phyloP scores from a whole-genome alignment of 2,797 vertebrate species.

The Sebastes variabilis region DNA sequence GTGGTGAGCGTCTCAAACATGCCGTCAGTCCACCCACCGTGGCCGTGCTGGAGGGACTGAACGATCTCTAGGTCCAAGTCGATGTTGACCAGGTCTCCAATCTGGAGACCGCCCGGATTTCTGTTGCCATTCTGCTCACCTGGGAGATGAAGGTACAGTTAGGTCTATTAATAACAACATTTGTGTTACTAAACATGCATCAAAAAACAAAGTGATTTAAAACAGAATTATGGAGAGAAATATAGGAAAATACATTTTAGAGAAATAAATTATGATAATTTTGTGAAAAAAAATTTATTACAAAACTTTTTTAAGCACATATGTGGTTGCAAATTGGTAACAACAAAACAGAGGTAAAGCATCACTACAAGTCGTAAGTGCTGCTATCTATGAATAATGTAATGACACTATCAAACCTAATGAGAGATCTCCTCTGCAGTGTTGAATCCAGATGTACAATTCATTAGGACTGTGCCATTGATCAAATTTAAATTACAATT shows the following conservation, averaged over 20 bases:
- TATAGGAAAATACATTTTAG: neutral
- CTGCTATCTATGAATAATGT: slow-evolving; percentile 1
- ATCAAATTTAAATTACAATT: no score
- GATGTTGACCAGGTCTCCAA: slow-evolving; percentile 98
- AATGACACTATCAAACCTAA: neutral
- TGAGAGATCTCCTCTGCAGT: slow-evolving; percentile 28
- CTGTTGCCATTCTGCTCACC: slow-evolving; percentile 99
- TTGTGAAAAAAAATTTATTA: neutral
- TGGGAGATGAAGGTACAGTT: slow-evolving; percentile 50
- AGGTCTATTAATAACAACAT: neutral
- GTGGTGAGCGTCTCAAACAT: slow-evolving; percentile 99
- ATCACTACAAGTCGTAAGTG: neutral
- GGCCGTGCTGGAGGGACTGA: slow-evolving; percentile 97
- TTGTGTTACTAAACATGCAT: neutral
- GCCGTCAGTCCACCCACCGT: slow-evolving; percentile 98
- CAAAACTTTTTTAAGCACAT: neutral
- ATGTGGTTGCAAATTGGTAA: neutral
- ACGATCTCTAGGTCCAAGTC: slow-evolving; percentile 98
- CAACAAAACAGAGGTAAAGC: neutral
- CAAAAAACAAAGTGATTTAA: neutral
- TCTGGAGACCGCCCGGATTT: slow-evolving; percentile 96
- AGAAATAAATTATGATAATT: neutral
- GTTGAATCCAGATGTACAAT: slow-evolving; percentile 30
- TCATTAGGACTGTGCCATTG: neutral
- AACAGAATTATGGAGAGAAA: neutral